Conservation (phyloP, 2,888 invertebrate species). For the Drosophila borealis region DNA sequence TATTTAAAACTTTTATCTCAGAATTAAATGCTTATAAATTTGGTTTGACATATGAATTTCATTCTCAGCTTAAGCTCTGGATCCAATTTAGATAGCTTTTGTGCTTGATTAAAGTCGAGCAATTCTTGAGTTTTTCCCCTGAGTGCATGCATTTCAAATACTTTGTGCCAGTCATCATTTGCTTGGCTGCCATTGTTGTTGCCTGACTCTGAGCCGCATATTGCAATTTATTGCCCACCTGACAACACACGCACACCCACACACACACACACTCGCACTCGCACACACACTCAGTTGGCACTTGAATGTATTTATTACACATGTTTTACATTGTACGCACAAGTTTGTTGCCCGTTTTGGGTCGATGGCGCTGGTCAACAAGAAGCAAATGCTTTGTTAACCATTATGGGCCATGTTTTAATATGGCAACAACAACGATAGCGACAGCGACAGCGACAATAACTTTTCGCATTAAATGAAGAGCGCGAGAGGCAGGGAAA, state of each 20-base stretch:
- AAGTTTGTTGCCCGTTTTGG: slow-evolving; percentile 66
- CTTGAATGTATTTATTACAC: slow-evolving; percentile 78
- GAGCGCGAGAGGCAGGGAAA: slow-evolving; percentile 2
- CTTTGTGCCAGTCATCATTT: slow-evolving; percentile 74
- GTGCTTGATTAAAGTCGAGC: neutral
- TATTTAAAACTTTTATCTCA: no score
- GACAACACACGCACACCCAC: slow-evolving; percentile 35
- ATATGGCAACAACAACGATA: slow-evolving; percentile 63
- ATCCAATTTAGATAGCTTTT: neutral
- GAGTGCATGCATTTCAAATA: slow-evolving; percentile 57
- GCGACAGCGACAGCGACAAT: slow-evolving; percentile 49
- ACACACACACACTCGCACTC: slow-evolving; percentile 2
- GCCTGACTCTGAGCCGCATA: slow-evolving; percentile 36
- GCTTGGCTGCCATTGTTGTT: slow-evolving; percentile 33
- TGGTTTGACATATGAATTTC: no score
- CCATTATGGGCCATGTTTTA: slow-evolving; percentile 78
- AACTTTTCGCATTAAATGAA: slow-evolving; percentile 77
- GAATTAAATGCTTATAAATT: no score
- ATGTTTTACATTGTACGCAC: slow-evolving; percentile 78
- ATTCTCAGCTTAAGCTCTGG: no score
- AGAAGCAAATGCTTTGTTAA: slow-evolving; percentile 76
- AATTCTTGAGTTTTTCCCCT: neutral
- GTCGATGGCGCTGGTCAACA: slow-evolving; percentile 68
- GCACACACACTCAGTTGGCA: slow-evolving; percentile 14
- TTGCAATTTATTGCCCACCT: slow-evolving; percentile 74